phyloP scores from a whole-genome alignment of 2,888 invertebrate genomes.

The Habrosyne pyritoides region DNA sequence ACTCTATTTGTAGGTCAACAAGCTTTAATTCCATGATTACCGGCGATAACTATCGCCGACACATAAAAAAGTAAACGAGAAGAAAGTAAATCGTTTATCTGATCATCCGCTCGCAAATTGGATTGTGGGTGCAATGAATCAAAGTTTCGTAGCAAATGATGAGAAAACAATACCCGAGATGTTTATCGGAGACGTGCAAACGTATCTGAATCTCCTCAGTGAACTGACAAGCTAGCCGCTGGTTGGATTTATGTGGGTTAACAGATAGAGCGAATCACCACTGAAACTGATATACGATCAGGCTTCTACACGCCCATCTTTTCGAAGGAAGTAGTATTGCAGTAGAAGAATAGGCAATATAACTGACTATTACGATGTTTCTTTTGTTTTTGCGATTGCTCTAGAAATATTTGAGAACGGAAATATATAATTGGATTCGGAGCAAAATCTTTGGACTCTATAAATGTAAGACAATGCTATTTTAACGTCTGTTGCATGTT shows the following conservation, averaged over 20 bases:
- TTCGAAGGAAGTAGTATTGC: slow-evolving; percentile 32
- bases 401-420: slow-evolving; percentile 52
- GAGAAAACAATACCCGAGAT: slow-evolving; percentile 55
- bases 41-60: slow-evolving; percentile 29
- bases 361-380: slow-evolving; percentile 47
- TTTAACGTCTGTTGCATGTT: not conserved
- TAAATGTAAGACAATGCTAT: not conserved
- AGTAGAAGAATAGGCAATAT: slow-evolving; percentile 40
- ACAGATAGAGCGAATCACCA: slow-evolving; percentile 30
- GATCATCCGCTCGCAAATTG: slow-evolving; percentile 41
- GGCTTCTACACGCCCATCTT: slow-evolving; percentile 27
- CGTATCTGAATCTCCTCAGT: slow-evolving; percentile 40
- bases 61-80: slow-evolving; percentile 41
- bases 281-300: slow-evolving; percentile 31
- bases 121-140: slow-evolving; percentile 51
- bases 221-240: slow-evolving; percentile 37
- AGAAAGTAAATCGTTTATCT: slow-evolving; percentile 56
- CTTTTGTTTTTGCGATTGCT: slow-evolving; percentile 54
- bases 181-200: slow-evolving; percentile 52
- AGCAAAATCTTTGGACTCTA: not conserved
- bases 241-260: slow-evolving; percentile 35
- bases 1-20: slow-evolving; percentile 22
- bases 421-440: slow-evolving; percentile 50
- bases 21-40: slow-evolving; percentile 29
- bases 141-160: slow-evolving; percentile 49